Evolutionary conservation across 1,140 invertebrate genomes (phyloP).

Genomic region (Hestina assimilis): DNA sequence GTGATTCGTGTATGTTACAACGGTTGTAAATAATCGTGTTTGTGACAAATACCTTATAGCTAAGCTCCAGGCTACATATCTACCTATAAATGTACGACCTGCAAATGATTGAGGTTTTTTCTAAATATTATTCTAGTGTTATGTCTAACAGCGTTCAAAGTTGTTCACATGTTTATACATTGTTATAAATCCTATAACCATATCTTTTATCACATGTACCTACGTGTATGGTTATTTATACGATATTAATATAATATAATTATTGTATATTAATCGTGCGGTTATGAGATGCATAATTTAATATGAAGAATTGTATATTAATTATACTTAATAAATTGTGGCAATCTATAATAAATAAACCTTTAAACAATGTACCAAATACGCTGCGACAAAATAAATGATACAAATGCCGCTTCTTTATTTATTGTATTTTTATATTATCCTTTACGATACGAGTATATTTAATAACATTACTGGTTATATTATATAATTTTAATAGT

Average conservation of each 20-base stretch:
- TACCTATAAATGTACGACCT: conserved; percentile 58
- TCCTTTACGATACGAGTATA: background rate
- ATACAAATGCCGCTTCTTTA: conserved; percentile 76
- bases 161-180: conserved; percentile 75
- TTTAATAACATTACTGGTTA: background rate
- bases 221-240: conserved; percentile 63
- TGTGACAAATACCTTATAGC: conserved; percentile 46
- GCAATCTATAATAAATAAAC: conserved; percentile 43
- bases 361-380: conserved; percentile 75
- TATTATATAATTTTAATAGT: background rate
- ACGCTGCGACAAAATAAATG: conserved; percentile 73
- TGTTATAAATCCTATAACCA: conserved; percentile 70
- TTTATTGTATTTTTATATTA: conserved; percentile 55
- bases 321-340: conserved; percentile 46
- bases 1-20: conserved; percentile 36
- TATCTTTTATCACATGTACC: conserved; percentile 64
- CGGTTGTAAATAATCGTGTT: conserved; percentile 58
- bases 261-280: conserved; percentile 61
- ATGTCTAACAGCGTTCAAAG: conserved; percentile 67
- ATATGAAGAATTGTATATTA: conserved; percentile 68
- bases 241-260: conserved; percentile 53
- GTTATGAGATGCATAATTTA: conserved; percentile 63
- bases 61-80: conserved; percentile 70
- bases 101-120: conserved; percentile 61
- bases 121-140: conserved; percentile 64